These are phyloP conservation scores for Episyrphus balteatus DNA, from an alignment of 1,140 invertebrate species.

Conservation along the genomic window DNA sequence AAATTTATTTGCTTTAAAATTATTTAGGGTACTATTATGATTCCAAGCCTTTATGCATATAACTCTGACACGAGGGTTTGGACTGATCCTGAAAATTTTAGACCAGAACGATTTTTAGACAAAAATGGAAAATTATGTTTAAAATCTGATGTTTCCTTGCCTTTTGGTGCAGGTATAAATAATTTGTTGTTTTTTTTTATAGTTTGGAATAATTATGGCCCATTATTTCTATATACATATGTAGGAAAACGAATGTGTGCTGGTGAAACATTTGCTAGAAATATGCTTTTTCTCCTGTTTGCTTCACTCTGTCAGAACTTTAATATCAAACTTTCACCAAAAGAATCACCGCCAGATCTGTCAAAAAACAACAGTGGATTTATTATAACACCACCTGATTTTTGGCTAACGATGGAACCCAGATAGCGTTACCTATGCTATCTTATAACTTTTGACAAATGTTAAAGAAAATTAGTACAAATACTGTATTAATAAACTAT, in stretches of 20 bases:
- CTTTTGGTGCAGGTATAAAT: constrained; percentile 45
- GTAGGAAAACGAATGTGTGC: constrained; percentile 57
- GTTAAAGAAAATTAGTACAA: no score
- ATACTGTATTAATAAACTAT: no score
- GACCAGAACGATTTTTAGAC: constrained; percentile 48
- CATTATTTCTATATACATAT: constrained; percentile 6
- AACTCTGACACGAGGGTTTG: constrained; percentile 48
- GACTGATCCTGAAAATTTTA: constrained; percentile 57
- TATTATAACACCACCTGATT: constrained; percentile 29
- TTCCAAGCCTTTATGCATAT: constrained; percentile 42
- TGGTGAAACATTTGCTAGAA: constrained; percentile 59
- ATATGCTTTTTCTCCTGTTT: constrained; percentile 54
- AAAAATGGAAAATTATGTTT: constrained; percentile 19
- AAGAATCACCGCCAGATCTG: constrained; percentile 26
- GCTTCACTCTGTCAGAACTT: constrained; percentile 55
- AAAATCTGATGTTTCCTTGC: constrained; percentile 37
- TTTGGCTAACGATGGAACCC: constrained; percentile 31
- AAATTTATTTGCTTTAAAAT: no score
- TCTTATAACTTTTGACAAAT: no score
- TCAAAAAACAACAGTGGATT: constrained; percentile 31
- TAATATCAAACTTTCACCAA: constrained; percentile 32
- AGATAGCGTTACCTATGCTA: no score
- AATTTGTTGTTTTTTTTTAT: not conserved
- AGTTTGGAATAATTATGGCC: not conserved
- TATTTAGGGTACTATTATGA: constrained; percentile 37